A percentile compares a stretch with the other conserved stretches of the same genome.
These are phyloP conservation scores for Drosophila bipectinata DNA, from an alignment of 1,140 invertebrate genomes.

Conservation along the genomic window DNA sequence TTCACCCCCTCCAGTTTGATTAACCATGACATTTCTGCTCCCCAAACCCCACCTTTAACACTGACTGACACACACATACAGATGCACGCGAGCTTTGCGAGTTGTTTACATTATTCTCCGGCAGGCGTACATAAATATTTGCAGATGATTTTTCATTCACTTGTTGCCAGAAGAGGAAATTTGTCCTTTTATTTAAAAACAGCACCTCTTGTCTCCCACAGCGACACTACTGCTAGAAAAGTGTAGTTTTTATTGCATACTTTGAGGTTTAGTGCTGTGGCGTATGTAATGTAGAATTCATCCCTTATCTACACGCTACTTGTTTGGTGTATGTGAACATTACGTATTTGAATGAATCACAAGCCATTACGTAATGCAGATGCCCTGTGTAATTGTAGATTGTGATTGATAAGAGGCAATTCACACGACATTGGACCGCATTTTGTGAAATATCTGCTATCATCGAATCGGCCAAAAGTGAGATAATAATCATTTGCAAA, in stretches of 20 bases:
- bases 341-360: slow-evolving; percentile 14
- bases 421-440: neutral
- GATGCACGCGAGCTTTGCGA: neutral
- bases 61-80: neutral
- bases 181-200: neutral
- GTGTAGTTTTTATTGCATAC: slow-evolving; percentile 20
- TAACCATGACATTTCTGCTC: slow-evolving; percentile 6
- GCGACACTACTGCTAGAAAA: neutral
- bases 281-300: slow-evolving; percentile 1
- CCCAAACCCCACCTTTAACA: neutral
- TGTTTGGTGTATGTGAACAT: neutral
- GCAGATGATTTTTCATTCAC: neutral
- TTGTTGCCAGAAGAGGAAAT: neutral
- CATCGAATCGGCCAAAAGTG: neutral
- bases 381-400: neutral
- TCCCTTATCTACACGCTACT: neutral
- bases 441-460: slow-evolving; percentile 3
- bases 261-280: neutral
- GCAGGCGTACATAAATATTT: neutral
- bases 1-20: slow-evolving; percentile 5
- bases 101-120: neutral
- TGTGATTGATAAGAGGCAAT: slow-evolving; percentile 1
- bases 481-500: neutral
- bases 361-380: neutral
- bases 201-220: neutral